Base-by-base conservation (phyloP, 2,113 vertebrate species). In the Microtus pennsylvanicus region DNA sequence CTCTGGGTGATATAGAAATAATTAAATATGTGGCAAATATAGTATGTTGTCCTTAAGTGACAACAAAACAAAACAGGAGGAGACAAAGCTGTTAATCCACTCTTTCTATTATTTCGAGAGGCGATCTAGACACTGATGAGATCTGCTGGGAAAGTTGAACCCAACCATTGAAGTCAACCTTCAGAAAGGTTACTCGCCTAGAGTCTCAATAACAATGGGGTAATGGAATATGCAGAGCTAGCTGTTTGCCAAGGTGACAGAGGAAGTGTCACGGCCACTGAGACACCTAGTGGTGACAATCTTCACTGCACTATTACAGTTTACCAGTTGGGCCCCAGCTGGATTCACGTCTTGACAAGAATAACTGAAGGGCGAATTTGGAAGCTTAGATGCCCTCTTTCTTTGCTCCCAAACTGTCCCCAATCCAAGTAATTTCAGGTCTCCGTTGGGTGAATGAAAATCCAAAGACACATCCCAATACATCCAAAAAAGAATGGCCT, bases 221-320 rank as follows among this genome's bases (percentile, higher is more conserved):
- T n/a, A 77, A 95, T 85, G 89, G 94, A 95, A 94, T 4, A 0
- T 69, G 55, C n/a, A 42, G 74, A 5, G 76, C 19, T n/a, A 42
- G 42, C 70, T 28, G 85, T 83, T 61, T 93, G 95, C 86, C 85
- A 72, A 75, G 70, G 81, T 85, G 72, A n/a, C 47, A 38, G 42
- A 74, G 55, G 89, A 76, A 47, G 87, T 82, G 75, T 50, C 93
- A 94, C 83, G 83, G 98, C 97, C 97, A 98, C 93, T 97, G 98
- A 98, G 98, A 98, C 98, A 98, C 98, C 98, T 99, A 97, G 98
- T 97, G 98, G 98, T 95, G 88, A 97, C 96, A 98, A 94, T 83
- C 92, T 93, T 97, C 92, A 97, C 96, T 97, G 97, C 98, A 94
- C 0, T 0, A 0, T 89, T 42, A 92, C 69, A 35, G 21, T 77